A percentile compares a stretch with the other conserved stretches of the same genome.
phyloP scores from a whole-genome alignment of 2,888 invertebrate genomes.

The Parnassius apollo region DNA sequence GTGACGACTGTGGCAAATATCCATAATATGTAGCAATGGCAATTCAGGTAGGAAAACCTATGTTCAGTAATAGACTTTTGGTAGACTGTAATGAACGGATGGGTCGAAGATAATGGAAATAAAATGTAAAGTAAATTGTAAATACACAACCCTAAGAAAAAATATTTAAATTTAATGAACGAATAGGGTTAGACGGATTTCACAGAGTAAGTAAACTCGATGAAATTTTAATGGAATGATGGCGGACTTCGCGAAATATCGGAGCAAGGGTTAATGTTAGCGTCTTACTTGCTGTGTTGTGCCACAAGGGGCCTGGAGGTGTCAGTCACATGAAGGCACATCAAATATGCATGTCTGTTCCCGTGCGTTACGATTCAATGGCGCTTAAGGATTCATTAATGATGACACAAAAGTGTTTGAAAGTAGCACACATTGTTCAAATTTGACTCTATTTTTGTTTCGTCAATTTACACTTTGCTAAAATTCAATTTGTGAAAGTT shows the following conservation, averaged over 20 bases:
- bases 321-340: conserved; percentile 51
- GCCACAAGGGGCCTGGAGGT: conserved; percentile 33
- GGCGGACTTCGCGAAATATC: conserved; percentile 35
- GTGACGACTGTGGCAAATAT: too few species aligned
- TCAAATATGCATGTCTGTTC: conserved; percentile 54
- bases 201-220: conserved; percentile 36
- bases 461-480: too few species aligned
- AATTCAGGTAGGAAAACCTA: too few species aligned
- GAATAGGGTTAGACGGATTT: conserved; percentile 2
- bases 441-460: background rate
- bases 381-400: conserved; percentile 36
- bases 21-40: too few species aligned
- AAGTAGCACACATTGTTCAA: conserved; percentile 6
- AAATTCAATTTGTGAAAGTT: too few species aligned
- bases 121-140: too few species aligned
- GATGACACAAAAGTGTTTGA: conserved; percentile 25
- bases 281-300: conserved; percentile 42
- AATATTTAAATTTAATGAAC: background rate
- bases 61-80: too few species aligned
- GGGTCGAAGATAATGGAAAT: too few species aligned
- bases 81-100: too few species aligned
- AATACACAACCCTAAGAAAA: background rate
- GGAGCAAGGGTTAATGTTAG: conserved; percentile 53
- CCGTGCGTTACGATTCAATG: conserved; percentile 30
- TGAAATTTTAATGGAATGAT: conserved; percentile 50